Base-by-base conservation (phyloP, 2,888 invertebrate species). In the Xanthia togata region DNA sequence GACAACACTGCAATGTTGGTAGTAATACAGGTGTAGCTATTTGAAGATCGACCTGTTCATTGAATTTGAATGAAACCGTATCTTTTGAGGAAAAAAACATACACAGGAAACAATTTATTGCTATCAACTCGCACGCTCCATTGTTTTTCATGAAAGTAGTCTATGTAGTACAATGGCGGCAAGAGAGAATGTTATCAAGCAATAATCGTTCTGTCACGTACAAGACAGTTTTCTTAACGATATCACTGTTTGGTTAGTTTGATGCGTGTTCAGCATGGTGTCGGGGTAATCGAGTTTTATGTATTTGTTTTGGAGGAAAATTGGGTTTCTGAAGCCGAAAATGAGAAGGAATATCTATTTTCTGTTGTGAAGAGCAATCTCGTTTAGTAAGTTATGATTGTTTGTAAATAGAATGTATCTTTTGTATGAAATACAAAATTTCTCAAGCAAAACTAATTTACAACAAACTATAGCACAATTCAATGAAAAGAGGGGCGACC, bases 141-240 rank as follows among this genome's bases (percentile, higher is more conserved):
- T 35, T 59, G 57, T 35, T n/a, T 59, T 35, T n/a, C 5, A 17
- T 57, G 11, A 11, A 14, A n/a, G 9, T 8, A 26, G 26, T 55
- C n/a, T n/a, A 4, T 14, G 9, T 0, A 50, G 14, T 2, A 57
- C 35, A 57, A 57, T 68, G 17, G 23, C 23, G 53, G 35, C 35
- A 9, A 17, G n/a, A 35, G 60, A 20, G 4, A 35, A 60, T n/a
- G n/a, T n/a, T 6, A n/a, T n/a, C n/a, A n/a, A 20, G n/a, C 17
- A 68, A 35, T 68, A 60, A 35, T 35, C n/a, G 35, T n/a, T 35
- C 11, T n/a, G n/a, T 68, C n/a, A 60, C 31, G n/a, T 35, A 59
- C 59, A 35, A 57, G 17, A n/a, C 17, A 31, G 5, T 67, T 67
- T 1, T 50, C 17, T 23, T 55, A 55, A 67, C 9, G 31, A 35